A percentile compares a stretch with the other conserved stretches of the same genome.
Evolutionary conservation across 1,140 invertebrate genomes (phyloP).

Genomic region (Meloidogyne floridensis): DNA sequence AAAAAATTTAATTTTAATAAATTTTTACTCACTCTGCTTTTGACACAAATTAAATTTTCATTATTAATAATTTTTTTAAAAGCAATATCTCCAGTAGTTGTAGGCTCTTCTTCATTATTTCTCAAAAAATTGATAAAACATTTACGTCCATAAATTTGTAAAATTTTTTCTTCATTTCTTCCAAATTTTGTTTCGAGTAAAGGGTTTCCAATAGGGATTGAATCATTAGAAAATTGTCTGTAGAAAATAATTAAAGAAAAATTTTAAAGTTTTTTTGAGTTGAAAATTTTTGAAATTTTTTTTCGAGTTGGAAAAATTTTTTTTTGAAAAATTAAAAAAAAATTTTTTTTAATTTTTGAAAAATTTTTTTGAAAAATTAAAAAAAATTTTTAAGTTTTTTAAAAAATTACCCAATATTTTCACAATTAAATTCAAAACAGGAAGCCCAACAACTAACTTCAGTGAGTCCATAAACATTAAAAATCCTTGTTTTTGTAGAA

Average conservation of each 20-base stretch:
- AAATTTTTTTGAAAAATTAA: too few relatives aligned
- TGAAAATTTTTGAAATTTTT: neutral
- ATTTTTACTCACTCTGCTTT: neutral
- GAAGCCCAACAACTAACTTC: constrained; percentile 35
- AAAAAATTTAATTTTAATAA: neutral
- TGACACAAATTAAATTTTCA: constrained; percentile 12
- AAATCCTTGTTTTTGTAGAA: neutral
- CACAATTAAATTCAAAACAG: neutral
- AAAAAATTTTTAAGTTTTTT: too few relatives aligned
- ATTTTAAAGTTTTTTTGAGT: neutral
- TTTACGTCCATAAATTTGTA: constrained; percentile 13
- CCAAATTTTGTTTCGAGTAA: neutral
- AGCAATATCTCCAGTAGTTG: constrained; percentile 26
- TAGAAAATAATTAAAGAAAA: neutral
- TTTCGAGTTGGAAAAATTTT: too few relatives aligned
- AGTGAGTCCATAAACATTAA: constrained; percentile 31
- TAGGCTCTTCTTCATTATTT: neutral
- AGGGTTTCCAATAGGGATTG: neutral
- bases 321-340: too few relatives aligned
- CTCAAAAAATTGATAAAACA: constrained; percentile 20
- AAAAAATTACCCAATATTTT: neutral
- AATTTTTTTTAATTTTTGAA: too few relatives aligned
- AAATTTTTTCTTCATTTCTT: constrained; percentile 12
- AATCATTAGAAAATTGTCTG: constrained; percentile 21
- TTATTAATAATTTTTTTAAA: neutral